Evolutionary conservation across 2,797 vertebrate species (phyloP).

Genomic region (Scolopax bukidnonensis): DNA sequence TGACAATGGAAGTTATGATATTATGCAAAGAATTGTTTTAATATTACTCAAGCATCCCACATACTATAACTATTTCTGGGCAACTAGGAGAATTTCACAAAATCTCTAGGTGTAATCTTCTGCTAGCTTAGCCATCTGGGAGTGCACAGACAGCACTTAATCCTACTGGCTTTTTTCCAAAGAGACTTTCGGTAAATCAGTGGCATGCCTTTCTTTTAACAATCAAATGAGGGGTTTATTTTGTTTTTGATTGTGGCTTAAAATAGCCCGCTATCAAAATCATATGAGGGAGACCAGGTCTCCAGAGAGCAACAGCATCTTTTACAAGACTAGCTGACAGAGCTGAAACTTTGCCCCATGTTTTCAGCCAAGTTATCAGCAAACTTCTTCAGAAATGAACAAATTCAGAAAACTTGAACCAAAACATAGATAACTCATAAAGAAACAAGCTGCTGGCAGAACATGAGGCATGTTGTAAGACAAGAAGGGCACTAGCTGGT

Average conservation of each 20-base stretch:
- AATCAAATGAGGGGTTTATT: background rate
- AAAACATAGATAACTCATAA: background rate
- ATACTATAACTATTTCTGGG: conserved; percentile 2
- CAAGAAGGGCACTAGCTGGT: background rate
- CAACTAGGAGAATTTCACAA: background rate
- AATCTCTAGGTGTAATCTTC: conserved; percentile 17
- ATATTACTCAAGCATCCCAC: background rate
- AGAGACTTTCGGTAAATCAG: background rate
- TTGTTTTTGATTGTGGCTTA: background rate
- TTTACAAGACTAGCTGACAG: background rate
- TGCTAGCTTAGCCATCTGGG: conserved; percentile 47
- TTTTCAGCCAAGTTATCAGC: background rate
- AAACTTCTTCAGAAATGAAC: background rate
- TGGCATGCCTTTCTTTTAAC: conserved; percentile 1
- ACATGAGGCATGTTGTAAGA: background rate
- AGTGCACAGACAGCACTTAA: conserved; percentile 27
- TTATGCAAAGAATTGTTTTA: conserved; percentile 29
- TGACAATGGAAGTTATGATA: background rate
- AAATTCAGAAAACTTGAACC: background rate
- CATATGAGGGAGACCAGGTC: background rate
- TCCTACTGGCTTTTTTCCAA: conserved; percentile 48
- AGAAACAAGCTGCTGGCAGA: background rate
- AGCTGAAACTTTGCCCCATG: background rate
- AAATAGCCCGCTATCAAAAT: conserved; percentile 21
- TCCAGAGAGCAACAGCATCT: background rate